phyloP scores from a whole-genome alignment of 2,113 vertebrate species.

The Rhegmatorhina hoffmannsi region DNA sequence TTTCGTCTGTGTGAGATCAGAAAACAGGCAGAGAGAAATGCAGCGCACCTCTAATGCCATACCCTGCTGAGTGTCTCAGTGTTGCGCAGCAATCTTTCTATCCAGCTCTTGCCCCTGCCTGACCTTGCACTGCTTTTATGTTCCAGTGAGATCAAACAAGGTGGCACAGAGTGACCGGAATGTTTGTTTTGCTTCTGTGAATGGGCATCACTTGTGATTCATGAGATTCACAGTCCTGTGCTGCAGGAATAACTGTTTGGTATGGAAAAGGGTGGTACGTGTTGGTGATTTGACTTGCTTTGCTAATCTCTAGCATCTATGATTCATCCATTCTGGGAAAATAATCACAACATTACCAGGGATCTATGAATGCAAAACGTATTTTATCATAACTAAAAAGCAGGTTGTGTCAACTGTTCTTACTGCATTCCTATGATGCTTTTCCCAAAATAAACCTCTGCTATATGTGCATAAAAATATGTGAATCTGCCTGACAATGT shows the following conservation, averaged over 20 bases:
- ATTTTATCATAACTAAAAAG: background rate
- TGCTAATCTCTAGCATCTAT: background rate
- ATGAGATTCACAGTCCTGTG: background rate
- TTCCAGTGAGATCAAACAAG: conserved; percentile 44
- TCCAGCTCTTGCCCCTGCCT: conserved; percentile 11
- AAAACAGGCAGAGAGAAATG: background rate
- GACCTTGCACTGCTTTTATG: conserved; percentile 14
- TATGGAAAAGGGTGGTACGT: background rate
- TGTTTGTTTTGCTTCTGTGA: conserved; percentile 40
- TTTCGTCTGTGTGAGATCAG: background rate
- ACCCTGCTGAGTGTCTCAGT: conserved; percentile 18
- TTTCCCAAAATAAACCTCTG: background rate
- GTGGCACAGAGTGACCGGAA: background rate
- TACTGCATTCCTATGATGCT: background rate
- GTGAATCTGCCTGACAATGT: background rate
- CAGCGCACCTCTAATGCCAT: background rate
- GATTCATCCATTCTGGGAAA: conserved; percentile 20
- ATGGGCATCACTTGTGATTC: background rate
- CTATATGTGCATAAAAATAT: background rate
- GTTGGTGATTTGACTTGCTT: conserved; percentile 3
- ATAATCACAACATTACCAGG: background rate
- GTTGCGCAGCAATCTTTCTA: background rate
- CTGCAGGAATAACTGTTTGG: background rate
- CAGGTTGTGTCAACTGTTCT: background rate
- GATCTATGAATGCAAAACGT: background rate